Evolutionary conservation across 2,797 vertebrate genomes (phyloP).

Genomic region (Ptychadena robeensis): DNA sequence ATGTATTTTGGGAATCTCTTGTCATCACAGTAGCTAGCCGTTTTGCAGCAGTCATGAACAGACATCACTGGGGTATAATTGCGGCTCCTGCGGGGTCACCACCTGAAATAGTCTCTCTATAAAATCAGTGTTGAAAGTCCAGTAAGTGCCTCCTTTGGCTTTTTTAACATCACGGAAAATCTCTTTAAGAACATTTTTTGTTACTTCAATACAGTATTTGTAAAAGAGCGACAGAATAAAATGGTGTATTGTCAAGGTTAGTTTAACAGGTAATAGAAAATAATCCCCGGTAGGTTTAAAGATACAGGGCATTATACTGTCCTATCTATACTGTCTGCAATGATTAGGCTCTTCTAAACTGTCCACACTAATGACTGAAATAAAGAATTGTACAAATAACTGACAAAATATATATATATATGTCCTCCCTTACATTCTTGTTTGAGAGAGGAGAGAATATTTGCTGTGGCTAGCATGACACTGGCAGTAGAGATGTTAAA

Average conservation of each 20-base stretch:
- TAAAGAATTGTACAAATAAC: too few species aligned
- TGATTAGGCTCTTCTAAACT: too few species aligned
- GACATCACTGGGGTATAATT: not conserved
- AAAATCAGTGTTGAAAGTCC: constrained; percentile 23
- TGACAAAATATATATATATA: too few species aligned
- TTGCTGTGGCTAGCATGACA: too few species aligned
- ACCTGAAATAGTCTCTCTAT: constrained; percentile 19
- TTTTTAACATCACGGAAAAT: constrained; percentile 37
- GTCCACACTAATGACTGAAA: too few species aligned
- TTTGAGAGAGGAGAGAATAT: too few species aligned
- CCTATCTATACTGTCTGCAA: too few species aligned
- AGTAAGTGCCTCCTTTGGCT: constrained; percentile 34
- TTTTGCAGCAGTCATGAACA: constrained; percentile 7
- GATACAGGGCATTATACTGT: not conserved
- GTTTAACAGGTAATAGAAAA: not conserved
- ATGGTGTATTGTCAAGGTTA: not conserved
- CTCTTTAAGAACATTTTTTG: constrained; percentile 17
- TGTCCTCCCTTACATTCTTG: too few species aligned
- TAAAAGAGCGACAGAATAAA: not conserved
- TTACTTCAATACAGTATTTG: not conserved
- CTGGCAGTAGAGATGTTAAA: too few species aligned
- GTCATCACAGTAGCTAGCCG: not conserved
- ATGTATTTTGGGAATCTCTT: not conserved
- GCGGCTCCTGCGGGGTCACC: constrained; percentile 3
- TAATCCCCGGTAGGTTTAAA: not conserved